Percentiles rank a stretch among this genome's conserved stretches.
phyloP scores from a whole-genome alignment of 2,888 invertebrate genomes.

The Brachylomia viminalis region DNA sequence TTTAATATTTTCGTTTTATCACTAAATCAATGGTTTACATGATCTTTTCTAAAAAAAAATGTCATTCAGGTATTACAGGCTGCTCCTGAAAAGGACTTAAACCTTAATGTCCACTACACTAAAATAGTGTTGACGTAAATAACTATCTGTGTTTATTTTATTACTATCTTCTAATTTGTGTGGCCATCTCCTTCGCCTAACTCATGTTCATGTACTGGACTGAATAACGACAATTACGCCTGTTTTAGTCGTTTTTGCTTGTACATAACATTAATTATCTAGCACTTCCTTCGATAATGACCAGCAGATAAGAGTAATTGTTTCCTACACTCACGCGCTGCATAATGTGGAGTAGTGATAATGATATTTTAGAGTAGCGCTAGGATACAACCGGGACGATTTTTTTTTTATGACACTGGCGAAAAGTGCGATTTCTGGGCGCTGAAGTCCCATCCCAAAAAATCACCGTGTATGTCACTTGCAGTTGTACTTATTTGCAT shows the following conservation, averaged over 20 bases:
- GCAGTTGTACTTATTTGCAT: not conserved
- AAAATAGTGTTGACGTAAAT: not conserved
- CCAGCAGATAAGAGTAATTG: conserved; percentile 59
- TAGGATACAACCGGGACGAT: not conserved
- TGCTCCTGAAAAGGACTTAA: not conserved
- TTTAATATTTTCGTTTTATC: not conserved
- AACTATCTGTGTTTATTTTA: not conserved
- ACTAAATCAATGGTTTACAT: not conserved
- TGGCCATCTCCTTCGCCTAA: not conserved
- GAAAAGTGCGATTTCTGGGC: not conserved
- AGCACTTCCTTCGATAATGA: conserved; percentile 66
- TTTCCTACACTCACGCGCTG: conserved; percentile 48
- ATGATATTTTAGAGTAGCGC: conserved; percentile 37
- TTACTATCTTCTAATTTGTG: not conserved
- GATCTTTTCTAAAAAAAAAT: not conserved
- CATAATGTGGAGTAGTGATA: conserved; percentile 46
- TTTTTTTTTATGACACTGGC: too few species aligned
- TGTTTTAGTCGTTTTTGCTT: conserved; percentile 27
- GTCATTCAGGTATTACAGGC: not conserved
- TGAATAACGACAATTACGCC: not conserved
- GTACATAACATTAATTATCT: conserved; percentile 57
- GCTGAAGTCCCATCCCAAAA: not conserved
- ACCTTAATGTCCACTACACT: not conserved
- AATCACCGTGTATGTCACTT: too few species aligned
- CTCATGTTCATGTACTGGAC: not conserved